Percentiles rank a stretch among this genome's conserved stretches.
These are phyloP conservation scores for Megaptera novaeangliae DNA, from an alignment of 2,113 vertebrate genomes.

Conservation along the genomic window DNA sequence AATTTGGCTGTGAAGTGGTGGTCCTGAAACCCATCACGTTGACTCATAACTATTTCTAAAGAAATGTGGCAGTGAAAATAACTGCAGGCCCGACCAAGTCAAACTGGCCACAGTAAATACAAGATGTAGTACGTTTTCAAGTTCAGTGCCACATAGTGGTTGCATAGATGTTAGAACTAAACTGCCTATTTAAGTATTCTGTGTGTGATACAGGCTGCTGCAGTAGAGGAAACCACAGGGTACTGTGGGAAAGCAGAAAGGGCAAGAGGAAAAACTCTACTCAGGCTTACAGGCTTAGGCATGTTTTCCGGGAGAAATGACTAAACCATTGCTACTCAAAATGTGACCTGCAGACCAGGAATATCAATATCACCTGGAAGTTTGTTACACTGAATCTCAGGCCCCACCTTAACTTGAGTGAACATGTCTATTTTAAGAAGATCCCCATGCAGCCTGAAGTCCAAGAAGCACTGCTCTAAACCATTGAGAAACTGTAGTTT, in stretches of 20 bases:
- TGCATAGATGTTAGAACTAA: not conserved
- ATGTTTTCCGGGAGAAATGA: not conserved
- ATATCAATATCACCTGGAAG: not conserved
- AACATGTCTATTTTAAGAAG: not conserved
- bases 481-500: not conserved
- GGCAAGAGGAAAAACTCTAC: not conserved
- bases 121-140: not conserved
- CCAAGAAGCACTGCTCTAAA: not conserved
- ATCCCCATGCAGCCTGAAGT: not conserved
- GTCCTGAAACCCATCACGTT: not conserved
- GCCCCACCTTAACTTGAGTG: not conserved
- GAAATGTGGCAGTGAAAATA: not conserved
- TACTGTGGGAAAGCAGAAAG: not conserved
- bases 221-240: not conserved
- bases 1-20: not conserved
- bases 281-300: not conserved
- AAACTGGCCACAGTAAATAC: not conserved
- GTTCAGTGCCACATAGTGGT: not conserved
- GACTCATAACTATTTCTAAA: not conserved
- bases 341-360: not conserved
- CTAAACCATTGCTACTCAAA: not conserved
- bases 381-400: not conserved
- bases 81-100: not conserved
- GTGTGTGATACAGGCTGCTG: not conserved
- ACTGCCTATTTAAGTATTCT: not conserved